These are phyloP conservation scores for Timandra comae DNA, from an alignment of 2,888 invertebrate genomes.

Conservation along the genomic window DNA sequence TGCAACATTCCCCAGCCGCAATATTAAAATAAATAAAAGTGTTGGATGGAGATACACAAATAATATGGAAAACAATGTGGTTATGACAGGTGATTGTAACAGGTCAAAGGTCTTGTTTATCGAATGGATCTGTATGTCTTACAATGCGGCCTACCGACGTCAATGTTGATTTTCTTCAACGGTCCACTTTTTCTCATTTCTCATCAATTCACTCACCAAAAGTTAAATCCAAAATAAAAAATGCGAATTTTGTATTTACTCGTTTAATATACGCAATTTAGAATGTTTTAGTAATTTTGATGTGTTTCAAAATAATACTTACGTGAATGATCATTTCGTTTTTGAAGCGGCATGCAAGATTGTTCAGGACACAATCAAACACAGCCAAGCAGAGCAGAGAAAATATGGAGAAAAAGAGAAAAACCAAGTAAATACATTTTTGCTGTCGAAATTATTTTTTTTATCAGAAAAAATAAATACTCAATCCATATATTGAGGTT, in stretches of 20 bases:
- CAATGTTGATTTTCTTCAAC: slow-evolving; percentile 17
- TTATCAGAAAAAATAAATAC: slow-evolving; percentile 71
- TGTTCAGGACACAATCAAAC: slow-evolving; percentile 88
- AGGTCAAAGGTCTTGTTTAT: slow-evolving; percentile 46
- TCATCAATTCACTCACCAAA: slow-evolving; percentile 13
- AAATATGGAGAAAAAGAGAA: slow-evolving; percentile 86
- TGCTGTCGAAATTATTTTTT: slow-evolving; percentile 68
- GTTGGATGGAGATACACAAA: slow-evolving; percentile 67
- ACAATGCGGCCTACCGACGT: slow-evolving; percentile 32
- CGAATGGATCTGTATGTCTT: slow-evolving; percentile 20
- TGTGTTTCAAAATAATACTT: slow-evolving; percentile 81
- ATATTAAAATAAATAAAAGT: slow-evolving; percentile 60
- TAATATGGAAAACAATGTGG: slow-evolving; percentile 41
- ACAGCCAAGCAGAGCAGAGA: slow-evolving; percentile 91
- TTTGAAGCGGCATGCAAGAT: slow-evolving; percentile 86
- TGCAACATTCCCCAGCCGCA: slow-evolving; percentile 77
- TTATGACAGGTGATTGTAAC: slow-evolving; percentile 58
- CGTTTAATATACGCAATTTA: slow-evolving; percentile 18
- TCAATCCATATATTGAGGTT: slow-evolving; percentile 63
- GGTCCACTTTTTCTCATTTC: slow-evolving; percentile 15
- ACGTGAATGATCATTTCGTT: slow-evolving; percentile 83
- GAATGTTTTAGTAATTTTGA: slow-evolving; percentile 44
- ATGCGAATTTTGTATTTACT: no score
- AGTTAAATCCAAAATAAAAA: slow-evolving; percentile 17
- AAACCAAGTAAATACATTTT: slow-evolving; percentile 83